A percentile compares a stretch with the other conserved stretches of the same genome.
These are phyloP conservation scores for Serinus canaria DNA, from an alignment of 2,113 vertebrate species.

Conservation along the genomic window DNA sequence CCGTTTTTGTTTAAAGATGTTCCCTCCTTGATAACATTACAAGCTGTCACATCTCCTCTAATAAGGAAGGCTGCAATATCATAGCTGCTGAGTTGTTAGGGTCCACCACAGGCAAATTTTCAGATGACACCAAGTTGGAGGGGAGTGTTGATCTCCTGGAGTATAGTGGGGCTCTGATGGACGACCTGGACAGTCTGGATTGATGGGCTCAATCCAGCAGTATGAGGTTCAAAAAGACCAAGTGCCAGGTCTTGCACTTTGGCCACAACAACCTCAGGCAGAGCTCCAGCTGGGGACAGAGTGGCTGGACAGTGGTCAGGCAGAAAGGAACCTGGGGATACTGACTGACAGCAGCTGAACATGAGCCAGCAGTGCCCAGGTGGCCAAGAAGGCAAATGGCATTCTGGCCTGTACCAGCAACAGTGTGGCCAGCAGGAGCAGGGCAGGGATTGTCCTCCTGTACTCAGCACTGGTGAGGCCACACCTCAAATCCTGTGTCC, in stretches of 20 bases:
- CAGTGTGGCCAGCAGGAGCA: not conserved
- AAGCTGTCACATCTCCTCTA: not conserved
- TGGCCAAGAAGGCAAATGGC: not conserved
- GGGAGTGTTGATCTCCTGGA: too few species aligned
- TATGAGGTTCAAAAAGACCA: not conserved
- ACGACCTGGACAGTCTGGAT: not conserved
- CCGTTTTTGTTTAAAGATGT: not conserved
- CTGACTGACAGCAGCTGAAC: not conserved
- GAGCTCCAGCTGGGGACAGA: not conserved
- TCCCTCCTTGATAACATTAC: not conserved
- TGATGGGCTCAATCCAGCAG: fast-evolving
- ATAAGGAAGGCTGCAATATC: not conserved
- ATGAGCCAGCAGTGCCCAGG: not conserved
- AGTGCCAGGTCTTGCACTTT: not conserved
- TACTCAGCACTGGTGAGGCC: fast-evolving
- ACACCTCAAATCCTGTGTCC: fast-evolving
- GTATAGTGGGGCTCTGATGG: not conserved
- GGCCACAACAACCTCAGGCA: not conserved
- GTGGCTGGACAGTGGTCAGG: not conserved
- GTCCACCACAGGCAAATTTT: not conserved
- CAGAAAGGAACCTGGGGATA: not conserved
- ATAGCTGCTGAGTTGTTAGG: not conserved
- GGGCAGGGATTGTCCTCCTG: not conserved
- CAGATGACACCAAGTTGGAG: not conserved
- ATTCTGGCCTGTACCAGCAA: not conserved